A percentile compares a stretch with the other conserved stretches of the same genome.
phyloP scores from a whole-genome alignment of 2,888 invertebrate species.

The Platynereis dumerilii region DNA sequence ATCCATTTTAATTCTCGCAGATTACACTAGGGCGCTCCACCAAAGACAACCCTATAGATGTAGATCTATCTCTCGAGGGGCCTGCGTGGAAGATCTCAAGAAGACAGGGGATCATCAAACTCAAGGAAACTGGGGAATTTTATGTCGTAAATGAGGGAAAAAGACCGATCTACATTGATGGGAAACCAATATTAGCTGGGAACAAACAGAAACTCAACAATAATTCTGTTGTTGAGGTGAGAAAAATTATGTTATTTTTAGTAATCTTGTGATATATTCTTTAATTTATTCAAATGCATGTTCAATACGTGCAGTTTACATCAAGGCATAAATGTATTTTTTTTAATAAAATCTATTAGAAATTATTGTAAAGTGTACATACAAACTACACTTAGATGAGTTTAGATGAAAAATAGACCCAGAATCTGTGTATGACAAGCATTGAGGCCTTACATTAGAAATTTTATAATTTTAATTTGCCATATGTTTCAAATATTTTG shows the following conservation, averaged over 20 bases:
- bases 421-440: too few relatives aligned
- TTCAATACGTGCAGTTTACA: not conserved
- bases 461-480: too few relatives aligned
- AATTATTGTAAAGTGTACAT: too few relatives aligned
- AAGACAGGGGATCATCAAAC: constrained; percentile 86
- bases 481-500: too few relatives aligned
- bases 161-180: constrained; percentile 91
- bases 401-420: too few relatives aligned
- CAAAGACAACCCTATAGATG: constrained; percentile 87
- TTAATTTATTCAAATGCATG: not conserved
- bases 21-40: constrained; percentile 92
- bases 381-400: too few relatives aligned
- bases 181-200: constrained; percentile 84
- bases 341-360: too few relatives aligned
- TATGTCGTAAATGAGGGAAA: constrained; percentile 94
- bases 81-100: constrained; percentile 89
- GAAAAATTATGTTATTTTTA: constrained; percentile 1
- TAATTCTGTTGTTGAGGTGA: constrained; percentile 91
- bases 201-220: constrained; percentile 89
- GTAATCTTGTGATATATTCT: not conserved
- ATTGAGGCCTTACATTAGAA: too few relatives aligned
- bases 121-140: constrained; percentile 93
- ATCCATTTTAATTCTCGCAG: constrained; percentile 60
- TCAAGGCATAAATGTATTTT: too few relatives aligned
- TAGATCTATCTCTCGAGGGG: constrained; percentile 91